Evolutionary conservation across 2,888 invertebrate genomes (phyloP).

Genomic region (Elmis aenea): DNA sequence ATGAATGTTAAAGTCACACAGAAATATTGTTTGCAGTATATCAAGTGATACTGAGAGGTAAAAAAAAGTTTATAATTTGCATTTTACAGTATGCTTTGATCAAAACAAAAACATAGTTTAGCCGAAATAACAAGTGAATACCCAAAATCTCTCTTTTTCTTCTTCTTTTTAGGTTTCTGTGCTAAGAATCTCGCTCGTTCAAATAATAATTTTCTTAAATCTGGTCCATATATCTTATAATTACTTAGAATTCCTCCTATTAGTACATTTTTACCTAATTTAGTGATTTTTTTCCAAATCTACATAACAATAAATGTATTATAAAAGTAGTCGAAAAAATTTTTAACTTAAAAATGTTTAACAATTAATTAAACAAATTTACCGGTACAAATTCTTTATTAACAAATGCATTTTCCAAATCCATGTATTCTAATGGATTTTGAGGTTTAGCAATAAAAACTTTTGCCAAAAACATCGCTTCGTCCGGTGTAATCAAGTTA

Average conservation of each 20-base stretch:
- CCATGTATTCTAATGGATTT: conserved; percentile 42
- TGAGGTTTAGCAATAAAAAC: conserved; percentile 37
- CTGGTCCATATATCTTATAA: conserved; percentile 47
- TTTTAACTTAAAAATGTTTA: neutral
- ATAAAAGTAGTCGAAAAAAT: no score
- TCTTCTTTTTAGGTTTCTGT: conserved; percentile 46
- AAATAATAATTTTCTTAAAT: conserved; percentile 45
- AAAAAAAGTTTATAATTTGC: no score
- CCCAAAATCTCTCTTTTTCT: conserved; percentile 47
- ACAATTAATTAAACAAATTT: conserved; percentile 10
- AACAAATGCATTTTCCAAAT: conserved; percentile 50
- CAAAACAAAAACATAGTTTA: no score
- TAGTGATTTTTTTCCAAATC: conserved; percentile 24
- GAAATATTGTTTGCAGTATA: no score
- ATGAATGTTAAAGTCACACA: conserved; percentile 1
- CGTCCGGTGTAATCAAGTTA: conserved; percentile 49
- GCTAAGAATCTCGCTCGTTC: conserved; percentile 48
- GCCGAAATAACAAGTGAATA: no score
- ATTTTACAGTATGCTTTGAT: no score
- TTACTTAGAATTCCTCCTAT: conserved; percentile 49
- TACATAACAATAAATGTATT: no score
- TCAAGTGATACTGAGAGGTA: no score
- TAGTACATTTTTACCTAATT: conserved; percentile 36
- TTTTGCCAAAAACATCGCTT: conserved; percentile 45
- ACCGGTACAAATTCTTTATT: conserved; percentile 44